These are phyloP conservation scores for Cataglyphis albicans DNA, from an alignment of 2,888 invertebrate genomes.

Conservation along the genomic window DNA sequence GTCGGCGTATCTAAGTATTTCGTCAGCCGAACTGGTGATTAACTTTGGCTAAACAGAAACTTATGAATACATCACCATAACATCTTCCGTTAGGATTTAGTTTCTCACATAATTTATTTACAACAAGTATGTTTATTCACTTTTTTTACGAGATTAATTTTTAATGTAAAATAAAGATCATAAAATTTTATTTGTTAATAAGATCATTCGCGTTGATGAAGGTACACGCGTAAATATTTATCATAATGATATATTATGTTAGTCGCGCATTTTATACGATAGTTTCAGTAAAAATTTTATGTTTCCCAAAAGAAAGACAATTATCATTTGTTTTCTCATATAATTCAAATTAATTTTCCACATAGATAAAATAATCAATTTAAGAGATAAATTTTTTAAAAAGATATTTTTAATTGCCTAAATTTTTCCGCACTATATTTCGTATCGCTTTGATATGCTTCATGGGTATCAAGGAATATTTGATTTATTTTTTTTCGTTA, in stretches of 20 bases:
- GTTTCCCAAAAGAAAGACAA: not conserved
- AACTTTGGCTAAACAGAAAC: constrained; percentile 51
- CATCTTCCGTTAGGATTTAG: not conserved
- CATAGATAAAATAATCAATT: not conserved
- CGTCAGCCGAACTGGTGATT: constrained; percentile 56
- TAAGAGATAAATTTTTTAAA: not conserved
- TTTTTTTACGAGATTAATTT: constrained; percentile 2
- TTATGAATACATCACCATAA: not conserved
- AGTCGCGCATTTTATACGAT: not conserved
- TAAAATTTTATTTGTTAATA: not conserved
- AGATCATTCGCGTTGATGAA: not conserved
- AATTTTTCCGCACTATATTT: constrained; percentile 6
- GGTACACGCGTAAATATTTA: not conserved
- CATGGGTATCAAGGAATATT: not conserved
- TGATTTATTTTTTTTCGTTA: not conserved
- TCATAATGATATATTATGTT: not conserved
- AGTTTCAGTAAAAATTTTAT: not conserved
- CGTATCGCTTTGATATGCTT: not conserved
- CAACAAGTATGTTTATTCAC: not conserved
- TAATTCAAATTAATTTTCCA: not conserved
- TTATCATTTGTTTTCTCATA: not conserved
- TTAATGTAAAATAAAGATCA: not conserved
- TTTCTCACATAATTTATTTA: not conserved
- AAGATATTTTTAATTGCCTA: not conserved
- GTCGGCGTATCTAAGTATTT: constrained; percentile 54